Evolutionary conservation across 2,113 vertebrate species (phyloP).

Genomic region (Cardinalis cardinalis): DNA sequence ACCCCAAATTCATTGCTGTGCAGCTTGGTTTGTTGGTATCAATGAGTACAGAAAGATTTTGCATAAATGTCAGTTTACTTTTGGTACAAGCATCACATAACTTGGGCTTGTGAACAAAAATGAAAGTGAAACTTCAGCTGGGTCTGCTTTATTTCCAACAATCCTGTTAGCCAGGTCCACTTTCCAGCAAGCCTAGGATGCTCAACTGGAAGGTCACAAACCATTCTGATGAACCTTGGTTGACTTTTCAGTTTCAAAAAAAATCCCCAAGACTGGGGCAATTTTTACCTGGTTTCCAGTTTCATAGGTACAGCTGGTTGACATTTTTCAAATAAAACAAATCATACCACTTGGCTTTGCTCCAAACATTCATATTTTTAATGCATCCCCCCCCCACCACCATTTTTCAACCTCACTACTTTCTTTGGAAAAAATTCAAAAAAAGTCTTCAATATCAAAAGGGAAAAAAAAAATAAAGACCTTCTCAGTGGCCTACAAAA

Average conservation of each 20-base stretch:
- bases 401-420: background rate
- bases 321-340: slow-evolving; percentile 31
- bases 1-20: background rate
- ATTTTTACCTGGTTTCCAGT: slow-evolving; percentile 49
- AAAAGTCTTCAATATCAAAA: background rate
- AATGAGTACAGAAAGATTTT: background rate
- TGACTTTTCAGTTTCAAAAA: background rate
- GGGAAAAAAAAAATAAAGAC: background rate
- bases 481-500: background rate
- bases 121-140: slow-evolving; percentile 16
- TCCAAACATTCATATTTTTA: background rate
- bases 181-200: background rate
- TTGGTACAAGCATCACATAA: background rate
- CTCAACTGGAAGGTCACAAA: background rate
- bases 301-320: slow-evolving; percentile 33
- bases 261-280: background rate
- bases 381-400: background rate
- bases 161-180: background rate
- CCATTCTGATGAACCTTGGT: background rate
- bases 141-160: background rate
- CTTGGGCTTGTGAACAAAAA: background rate
- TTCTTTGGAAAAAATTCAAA: background rate
- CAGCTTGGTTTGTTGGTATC: background rate
- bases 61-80: background rate
- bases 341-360: background rate